Percentiles rank a stretch among this genome's conserved stretches.
Evolutionary conservation across 2,888 invertebrate species (phyloP).

Genomic region (Ochropacha duplaris): DNA sequence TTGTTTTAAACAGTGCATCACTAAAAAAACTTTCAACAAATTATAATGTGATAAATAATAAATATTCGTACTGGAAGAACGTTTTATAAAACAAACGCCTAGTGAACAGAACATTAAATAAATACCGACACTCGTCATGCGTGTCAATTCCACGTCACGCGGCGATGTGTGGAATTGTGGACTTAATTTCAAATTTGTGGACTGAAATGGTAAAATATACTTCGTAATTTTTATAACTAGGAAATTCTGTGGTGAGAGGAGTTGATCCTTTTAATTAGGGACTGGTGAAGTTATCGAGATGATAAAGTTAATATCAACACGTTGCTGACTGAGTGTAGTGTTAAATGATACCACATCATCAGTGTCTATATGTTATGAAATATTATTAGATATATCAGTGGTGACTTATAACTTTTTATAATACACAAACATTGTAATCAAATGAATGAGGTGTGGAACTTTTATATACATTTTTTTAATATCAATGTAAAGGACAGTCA

Average conservation of each 20-base stretch:
- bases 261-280: conserved; percentile 74
- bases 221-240: conserved; percentile 79
- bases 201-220: conserved; percentile 73
- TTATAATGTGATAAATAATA: conserved; percentile 77
- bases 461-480: conserved; percentile 79
- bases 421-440: conserved; percentile 72
- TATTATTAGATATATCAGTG: conserved; percentile 57
- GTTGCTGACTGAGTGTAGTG: conserved; percentile 64
- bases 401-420: conserved; percentile 75
- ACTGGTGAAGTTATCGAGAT: conserved; percentile 64
- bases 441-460: conserved; percentile 74
- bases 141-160: conserved; percentile 48
- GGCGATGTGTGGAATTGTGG: conserved; percentile 74
- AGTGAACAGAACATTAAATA: conserved; percentile 78
- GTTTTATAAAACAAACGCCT: conserved; percentile 75
- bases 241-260: conserved; percentile 81
- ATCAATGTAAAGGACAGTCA: conserved; percentile 64
- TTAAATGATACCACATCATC: conserved; percentile 53
- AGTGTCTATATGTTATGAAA: conserved; percentile 51
- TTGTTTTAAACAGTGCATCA: conserved; percentile 81
- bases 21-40: conserved; percentile 79
- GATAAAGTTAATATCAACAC: conserved; percentile 52
- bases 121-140: conserved; percentile 62
- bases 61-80: conserved; percentile 79
- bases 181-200: conserved; percentile 82